These are phyloP conservation scores for Glossophaga mutica DNA, from an alignment of 2,797 vertebrate species.

Conservation along the genomic window DNA sequence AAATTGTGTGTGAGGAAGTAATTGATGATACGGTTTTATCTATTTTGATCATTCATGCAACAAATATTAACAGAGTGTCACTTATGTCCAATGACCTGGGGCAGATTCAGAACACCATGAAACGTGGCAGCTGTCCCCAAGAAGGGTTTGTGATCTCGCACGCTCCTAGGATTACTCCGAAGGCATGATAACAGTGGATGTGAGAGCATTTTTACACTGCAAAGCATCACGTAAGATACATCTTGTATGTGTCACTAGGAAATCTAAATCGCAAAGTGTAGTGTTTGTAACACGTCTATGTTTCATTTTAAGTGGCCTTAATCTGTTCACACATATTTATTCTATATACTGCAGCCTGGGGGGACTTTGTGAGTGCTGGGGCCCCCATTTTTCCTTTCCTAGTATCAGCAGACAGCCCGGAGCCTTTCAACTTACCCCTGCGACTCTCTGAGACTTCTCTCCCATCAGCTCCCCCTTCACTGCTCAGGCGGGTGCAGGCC, in stretches of 20 bases:
- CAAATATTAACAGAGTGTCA: neutral
- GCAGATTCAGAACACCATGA: neutral
- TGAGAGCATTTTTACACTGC: neutral
- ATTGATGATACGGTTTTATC: neutral
- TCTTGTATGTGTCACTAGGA: neutral
- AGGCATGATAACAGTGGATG: neutral
- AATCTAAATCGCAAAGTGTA: neutral
- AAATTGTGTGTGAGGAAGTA: neutral
- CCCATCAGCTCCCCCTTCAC: too few species aligned
- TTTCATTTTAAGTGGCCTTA: neutral
- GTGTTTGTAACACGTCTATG: neutral
- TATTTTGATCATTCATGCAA: neutral
- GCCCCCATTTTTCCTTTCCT: neutral
- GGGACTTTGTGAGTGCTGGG: neutral
- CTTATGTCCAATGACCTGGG: neutral
- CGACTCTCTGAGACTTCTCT: neutral
- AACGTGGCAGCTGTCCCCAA: neutral
- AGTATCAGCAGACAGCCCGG: neutral
- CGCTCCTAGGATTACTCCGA: neutral
- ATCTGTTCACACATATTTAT: neutral
- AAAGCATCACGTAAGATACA: neutral
- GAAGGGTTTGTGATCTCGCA: neutral
- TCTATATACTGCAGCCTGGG: neutral
- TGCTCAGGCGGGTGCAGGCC: neutral
- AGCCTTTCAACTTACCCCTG: neutral